A percentile compares a stretch with the other conserved stretches of the same genome.
Evolutionary conservation across 2,113 vertebrate genomes (phyloP).

Genomic region (Brachyhypopomus occidentalis): DNA sequence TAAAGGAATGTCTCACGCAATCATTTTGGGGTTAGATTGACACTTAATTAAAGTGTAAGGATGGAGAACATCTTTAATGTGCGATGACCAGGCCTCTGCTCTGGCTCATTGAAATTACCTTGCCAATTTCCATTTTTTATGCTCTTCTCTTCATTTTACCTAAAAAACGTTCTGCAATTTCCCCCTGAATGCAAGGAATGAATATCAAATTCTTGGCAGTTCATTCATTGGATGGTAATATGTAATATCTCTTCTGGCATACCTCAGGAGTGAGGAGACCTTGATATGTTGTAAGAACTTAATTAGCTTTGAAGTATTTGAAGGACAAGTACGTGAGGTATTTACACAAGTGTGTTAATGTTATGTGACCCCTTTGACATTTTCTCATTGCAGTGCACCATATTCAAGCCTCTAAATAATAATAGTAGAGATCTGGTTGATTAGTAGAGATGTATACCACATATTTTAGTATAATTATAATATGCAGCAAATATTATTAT

Average conservation of each 20-base stretch:
- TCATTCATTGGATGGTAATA: constrained; percentile 30
- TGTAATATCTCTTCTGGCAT: constrained; percentile 25
- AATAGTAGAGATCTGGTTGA: not conserved
- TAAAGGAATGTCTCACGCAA: constrained; percentile 51
- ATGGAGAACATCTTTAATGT: constrained; percentile 39
- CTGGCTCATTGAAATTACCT: constrained; percentile 32
- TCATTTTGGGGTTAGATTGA: constrained; percentile 52
- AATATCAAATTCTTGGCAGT: constrained; percentile 36
- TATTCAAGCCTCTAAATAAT: not conserved
- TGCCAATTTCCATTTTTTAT: constrained; percentile 36
- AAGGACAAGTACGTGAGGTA: constrained; percentile 9
- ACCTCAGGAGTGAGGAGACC: constrained; percentile 14
- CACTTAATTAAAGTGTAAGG: constrained; percentile 55
- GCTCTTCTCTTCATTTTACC: constrained; percentile 29
- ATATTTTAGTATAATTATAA: not conserved
- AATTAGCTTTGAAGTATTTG: constrained; percentile 33
- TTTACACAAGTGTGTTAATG: not conserved
- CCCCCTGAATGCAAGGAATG: constrained; percentile 30
- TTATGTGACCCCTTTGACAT: constrained; percentile 13
- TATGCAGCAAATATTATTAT: not conserved
- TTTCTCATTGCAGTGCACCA: constrained; percentile 6
- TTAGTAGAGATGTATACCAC: not conserved
- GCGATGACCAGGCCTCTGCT: constrained; percentile 18
- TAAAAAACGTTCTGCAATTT: constrained; percentile 30
- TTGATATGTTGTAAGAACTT: constrained; percentile 34